Percentiles rank a stretch among this genome's conserved stretches.
phyloP scores from a whole-genome alignment of 2,113 vertebrate genomes.

The Cairina moschata region DNA sequence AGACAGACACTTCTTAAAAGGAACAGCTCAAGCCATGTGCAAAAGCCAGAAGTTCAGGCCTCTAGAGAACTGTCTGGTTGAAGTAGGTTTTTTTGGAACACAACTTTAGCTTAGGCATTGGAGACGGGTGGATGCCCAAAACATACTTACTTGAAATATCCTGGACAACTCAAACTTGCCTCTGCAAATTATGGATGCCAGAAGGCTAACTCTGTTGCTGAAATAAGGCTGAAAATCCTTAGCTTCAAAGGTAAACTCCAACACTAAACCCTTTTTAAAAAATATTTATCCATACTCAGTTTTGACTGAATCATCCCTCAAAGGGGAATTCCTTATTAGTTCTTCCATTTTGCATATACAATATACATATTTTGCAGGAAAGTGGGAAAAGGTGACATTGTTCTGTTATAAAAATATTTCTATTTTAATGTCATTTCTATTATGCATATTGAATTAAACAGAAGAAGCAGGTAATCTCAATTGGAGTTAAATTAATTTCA shows the following conservation, averaged over 20 bases:
- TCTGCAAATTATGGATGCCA: neutral
- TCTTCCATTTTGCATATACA: neutral
- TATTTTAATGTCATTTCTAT: neutral
- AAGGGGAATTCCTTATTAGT: neutral
- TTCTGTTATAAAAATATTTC: neutral
- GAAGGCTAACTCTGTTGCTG: neutral
- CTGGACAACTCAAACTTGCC: neutral
- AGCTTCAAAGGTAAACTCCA: neutral
- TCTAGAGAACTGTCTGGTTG: neutral
- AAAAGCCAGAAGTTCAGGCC: neutral
- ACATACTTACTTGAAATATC: neutral
- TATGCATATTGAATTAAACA: neutral
- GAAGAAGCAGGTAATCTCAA: neutral
- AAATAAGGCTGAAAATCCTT: neutral
- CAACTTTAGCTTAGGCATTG: neutral
- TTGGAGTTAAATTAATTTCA: slow-evolving; percentile 10
- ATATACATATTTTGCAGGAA: neutral
- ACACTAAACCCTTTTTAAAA: fast-evolving
- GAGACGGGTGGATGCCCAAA: neutral
- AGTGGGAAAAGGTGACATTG: neutral
- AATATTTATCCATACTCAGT: neutral
- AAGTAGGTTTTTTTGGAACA: neutral
- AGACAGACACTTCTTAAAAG: neutral
- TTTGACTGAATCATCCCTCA: neutral
- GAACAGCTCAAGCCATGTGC: neutral